Evolutionary conservation across 53 echinoderm and acorn worm species (phyloP).

Genomic region (Astropecten irregularis): DNA sequence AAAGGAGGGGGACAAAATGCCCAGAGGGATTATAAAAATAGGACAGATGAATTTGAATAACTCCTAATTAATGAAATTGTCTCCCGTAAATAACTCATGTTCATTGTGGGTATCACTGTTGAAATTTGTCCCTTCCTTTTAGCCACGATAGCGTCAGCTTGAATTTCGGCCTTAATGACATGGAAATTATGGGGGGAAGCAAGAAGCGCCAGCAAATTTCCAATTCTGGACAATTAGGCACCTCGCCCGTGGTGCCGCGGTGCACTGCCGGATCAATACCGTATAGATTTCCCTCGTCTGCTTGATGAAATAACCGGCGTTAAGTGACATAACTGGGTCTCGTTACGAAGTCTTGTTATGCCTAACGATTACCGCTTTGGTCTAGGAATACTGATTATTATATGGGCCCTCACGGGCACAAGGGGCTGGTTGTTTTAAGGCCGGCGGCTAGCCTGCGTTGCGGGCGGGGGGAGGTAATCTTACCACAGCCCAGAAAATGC

Average conservation of each 20-base stretch:
- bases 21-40: too few relatives aligned
- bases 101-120: too few relatives aligned
- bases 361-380: constrained; percentile 48
- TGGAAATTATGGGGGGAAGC: constrained; percentile 38
- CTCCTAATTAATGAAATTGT: too few relatives aligned
- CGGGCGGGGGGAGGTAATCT: neutral
- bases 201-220: constrained; percentile 45
- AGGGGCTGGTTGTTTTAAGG: constrained; percentile 21
- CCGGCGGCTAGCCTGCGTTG: neutral
- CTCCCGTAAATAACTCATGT: too few relatives aligned
- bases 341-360: constrained; percentile 56
- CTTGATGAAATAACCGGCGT: constrained; percentile 56
- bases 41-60: too few relatives aligned
- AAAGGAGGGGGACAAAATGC: too few relatives aligned
- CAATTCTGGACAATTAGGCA: constrained; percentile 59
- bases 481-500: constrained; percentile 33
- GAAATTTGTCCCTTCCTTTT: too few relatives aligned
- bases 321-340: constrained; percentile 64
- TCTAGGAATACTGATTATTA: constrained; percentile 43
- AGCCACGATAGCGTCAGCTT: neutral
- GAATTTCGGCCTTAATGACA: constrained; percentile 34
- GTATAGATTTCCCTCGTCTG: constrained; percentile 52
- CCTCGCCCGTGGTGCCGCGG: constrained; percentile 32
- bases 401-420: constrained; percentile 12
- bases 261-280: constrained; percentile 50